These are phyloP conservation scores for Corythaeola cristata DNA, from an alignment of 2,113 vertebrate species.

Conservation along the genomic window DNA sequence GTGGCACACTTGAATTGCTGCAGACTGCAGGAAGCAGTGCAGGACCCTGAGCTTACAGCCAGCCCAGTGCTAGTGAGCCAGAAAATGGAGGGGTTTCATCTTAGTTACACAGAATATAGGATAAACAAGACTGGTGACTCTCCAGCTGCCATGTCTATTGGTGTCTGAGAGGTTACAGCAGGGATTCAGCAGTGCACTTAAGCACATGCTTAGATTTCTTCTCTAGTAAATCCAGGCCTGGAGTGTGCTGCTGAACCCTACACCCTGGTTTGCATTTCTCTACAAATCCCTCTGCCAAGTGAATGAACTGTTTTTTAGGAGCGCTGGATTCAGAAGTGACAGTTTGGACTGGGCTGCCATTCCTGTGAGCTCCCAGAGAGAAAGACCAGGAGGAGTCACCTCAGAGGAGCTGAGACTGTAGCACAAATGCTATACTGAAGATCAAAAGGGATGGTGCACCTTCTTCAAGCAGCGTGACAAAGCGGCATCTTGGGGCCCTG, in stretches of 20 bases:
- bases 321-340: not conserved
- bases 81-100: not conserved
- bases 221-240: not conserved
- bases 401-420: not conserved
- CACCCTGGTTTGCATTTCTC: not conserved
- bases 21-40: not conserved
- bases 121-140: not conserved
- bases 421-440: not conserved
- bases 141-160: not conserved
- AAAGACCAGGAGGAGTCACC: not conserved
- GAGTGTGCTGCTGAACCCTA: not conserved
- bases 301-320: not conserved
- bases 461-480: not conserved
- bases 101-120: no score
- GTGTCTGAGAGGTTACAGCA: not conserved
- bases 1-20: not conserved
- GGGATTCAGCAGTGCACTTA: not conserved
- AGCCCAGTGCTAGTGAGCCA: not conserved
- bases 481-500: not conserved
- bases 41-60: not conserved
- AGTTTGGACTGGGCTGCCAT: not conserved
- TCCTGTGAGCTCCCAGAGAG: not conserved
- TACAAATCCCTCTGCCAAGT: not conserved
- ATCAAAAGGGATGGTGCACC: not conserved
- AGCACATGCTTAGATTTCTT: not conserved